Evolutionary conservation across 1,140 invertebrate species (phyloP), one percentile per base, ranked within the genome.

Genomic region (Sycophila sp.): DNA sequence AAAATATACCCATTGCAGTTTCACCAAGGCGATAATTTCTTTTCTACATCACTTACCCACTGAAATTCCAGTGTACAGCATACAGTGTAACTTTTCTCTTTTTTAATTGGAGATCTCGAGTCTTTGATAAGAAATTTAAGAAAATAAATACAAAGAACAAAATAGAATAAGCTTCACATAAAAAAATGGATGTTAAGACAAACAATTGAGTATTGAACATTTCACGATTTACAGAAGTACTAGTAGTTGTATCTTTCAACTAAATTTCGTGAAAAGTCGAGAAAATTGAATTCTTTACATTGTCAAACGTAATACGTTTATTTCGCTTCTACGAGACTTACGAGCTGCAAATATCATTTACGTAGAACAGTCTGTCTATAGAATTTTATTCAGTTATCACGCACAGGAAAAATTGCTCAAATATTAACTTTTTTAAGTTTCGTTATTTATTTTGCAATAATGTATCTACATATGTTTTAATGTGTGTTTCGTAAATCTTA

Each of bases 401-500:
- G 4, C 8, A 22, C 2, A 10, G 42, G 42, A 4, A 22, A 24
- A 47, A 24, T n/a, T 63, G 22, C 28, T 59, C n/a, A 59, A 68
- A 36, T 38, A 60, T 68, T 60, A 69, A n/a, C 15, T 51, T 30
- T 40, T 28, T 22, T 60, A 7, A 45, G 40, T 51, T 11, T 24
- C 53, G 38, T 58, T 19, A 69, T 51, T 60, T 69, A 60, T 53
- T 53, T 49, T 53, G 19, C 17, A 53, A 15, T 42, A 19, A 62
- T 53, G 34, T 36, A 62, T 40, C 45, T 69, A 62, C 47, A 62
- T 62, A 65, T 36, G 38, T 13, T 15, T 13, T 38, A 19, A 17
- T 32, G 8, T 55, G 38, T 49, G 38, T 47, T 2, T 49, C 49
- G 28, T 13, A 68, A 63, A 17, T 49, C 42, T n/a, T 49, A 63